Evolutionary conservation across 2,888 invertebrate species (phyloP).

Genomic region (Lydus trimaculatus): DNA sequence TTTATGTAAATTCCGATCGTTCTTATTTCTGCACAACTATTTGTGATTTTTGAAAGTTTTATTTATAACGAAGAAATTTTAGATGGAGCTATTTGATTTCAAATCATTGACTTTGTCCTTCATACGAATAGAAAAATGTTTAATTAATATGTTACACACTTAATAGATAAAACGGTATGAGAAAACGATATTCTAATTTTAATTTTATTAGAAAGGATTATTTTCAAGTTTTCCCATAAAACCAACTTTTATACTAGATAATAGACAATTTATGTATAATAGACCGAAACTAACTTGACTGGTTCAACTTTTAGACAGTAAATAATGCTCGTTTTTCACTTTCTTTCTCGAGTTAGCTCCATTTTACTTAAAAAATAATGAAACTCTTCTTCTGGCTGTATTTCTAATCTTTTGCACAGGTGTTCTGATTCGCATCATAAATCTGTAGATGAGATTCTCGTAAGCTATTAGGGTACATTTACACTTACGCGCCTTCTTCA

Average conservation of each 20-base stretch:
- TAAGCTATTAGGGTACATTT: too few species aligned
- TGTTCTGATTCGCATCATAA: too few species aligned
- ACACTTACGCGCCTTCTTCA: too few species aligned
- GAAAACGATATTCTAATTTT: background rate
- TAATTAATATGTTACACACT: background rate
- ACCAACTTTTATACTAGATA: background rate
- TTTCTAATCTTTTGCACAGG: too few species aligned
- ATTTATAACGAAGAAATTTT: conserved; percentile 2
- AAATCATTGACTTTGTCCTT: conserved; percentile 1
- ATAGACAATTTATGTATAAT: background rate
- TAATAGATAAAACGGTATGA: background rate
- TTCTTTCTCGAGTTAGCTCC: too few species aligned
- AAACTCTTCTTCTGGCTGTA: too few species aligned
- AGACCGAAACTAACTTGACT: background rate
- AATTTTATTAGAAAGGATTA: background rate
- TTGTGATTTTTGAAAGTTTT: background rate
- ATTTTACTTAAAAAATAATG: too few species aligned
- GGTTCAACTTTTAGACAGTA: background rate
- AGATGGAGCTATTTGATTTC: background rate
- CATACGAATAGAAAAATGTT: background rate
- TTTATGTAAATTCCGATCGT: background rate
- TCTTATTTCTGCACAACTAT: background rate
- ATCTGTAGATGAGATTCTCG: too few species aligned
- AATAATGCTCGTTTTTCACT: too few species aligned
- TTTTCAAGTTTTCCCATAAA: background rate